Conservation (phyloP, 2,797 vertebrate species). For the Hapalemur alaotrensis region DNA sequence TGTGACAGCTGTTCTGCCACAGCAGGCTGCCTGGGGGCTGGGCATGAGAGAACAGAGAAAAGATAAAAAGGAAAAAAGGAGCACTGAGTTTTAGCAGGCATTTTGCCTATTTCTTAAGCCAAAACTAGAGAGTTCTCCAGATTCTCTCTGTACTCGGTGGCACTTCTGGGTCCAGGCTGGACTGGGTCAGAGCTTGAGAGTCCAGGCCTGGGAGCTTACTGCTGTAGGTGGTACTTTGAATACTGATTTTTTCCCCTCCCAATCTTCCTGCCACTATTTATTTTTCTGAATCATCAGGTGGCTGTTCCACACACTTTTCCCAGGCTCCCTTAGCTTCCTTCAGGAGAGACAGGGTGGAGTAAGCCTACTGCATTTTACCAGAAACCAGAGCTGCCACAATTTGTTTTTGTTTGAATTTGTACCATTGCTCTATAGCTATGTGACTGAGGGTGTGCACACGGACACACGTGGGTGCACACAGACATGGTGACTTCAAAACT, state of each 20-base stretch:
- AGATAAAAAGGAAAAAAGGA: not conserved
- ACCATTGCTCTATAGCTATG: not conserved
- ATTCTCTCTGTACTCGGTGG: no score
- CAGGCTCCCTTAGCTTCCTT: no score
- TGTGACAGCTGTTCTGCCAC: rapidly evolving
- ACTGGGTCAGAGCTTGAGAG: not conserved
- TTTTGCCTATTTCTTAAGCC: no score
- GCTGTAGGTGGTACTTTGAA: rapidly evolving
- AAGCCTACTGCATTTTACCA: rapidly evolving
- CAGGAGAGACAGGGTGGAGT: rapidly evolving
- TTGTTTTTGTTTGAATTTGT: not conserved
- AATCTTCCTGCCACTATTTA: not conserved
- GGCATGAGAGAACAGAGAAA: not conserved
- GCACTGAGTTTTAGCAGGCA: no score
- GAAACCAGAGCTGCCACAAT: rapidly evolving
- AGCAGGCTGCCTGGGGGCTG: rapidly evolving
- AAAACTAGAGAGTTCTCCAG: rapidly evolving
- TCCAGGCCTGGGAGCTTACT: no score
- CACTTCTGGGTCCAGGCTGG: not conserved
- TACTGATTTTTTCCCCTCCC: not conserved
- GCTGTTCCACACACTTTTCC: rapidly evolving
- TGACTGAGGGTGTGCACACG: rapidly evolving
- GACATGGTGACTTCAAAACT: not conserved
- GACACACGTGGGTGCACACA: not conserved
- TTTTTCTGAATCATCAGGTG: not conserved